Evolutionary conservation across 2,888 invertebrate species (phyloP), one percentile per base, ranked within the genome.

Genomic region (Hemithea aestivaria): DNA sequence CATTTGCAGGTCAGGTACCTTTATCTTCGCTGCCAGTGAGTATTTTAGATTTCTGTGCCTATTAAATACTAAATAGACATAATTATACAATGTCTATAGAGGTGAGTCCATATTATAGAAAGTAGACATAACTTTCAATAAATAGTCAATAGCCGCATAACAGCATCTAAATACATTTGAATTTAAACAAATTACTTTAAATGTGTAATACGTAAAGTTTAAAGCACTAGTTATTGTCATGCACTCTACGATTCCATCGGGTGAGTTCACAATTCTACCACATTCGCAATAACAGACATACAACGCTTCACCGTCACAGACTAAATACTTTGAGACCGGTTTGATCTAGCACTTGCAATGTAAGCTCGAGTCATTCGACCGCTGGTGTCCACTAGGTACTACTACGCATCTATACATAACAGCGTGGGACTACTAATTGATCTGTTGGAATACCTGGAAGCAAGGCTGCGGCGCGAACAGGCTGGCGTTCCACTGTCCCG

Each of bases 391-490:
- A 65, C 59, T 63, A 16, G 16, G 69, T 75, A 76, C 54, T 35
- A 56, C 51, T 57, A 31, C 62, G 45, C 38, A 40, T 58, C 68
- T 72, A 74, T 58, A 45, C 45, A 61, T 58, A 70, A 58, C 51
- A 70, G 58, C 52, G 66, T 69, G 69, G 58, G 61, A 68, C 72
- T 78, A 81, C 75, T 77, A 87, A 80, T 88, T 88, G 73, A 83
- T 88, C 72, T 87, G 88, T 75, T 88, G 87, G 76, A 84, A 88
- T 88, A 88, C 88, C 88, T 88, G 88, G 66, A 79, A 88, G 73
- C 87, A 88, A 56, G 87, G 80, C 56, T 83, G 87, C 42, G 87
- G 83, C 64, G 71, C 83, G 67, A 87, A 88, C 7, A 87, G 72
- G 43, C 69, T 61, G 39, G 81, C 62, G 53, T 73, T 78, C 78